Evolutionary conservation across 37 sponge, comb jelly and placozoan species (phyloP), one percentile per base, ranked within the genome.

Genomic region (Ianthella basta): DNA sequence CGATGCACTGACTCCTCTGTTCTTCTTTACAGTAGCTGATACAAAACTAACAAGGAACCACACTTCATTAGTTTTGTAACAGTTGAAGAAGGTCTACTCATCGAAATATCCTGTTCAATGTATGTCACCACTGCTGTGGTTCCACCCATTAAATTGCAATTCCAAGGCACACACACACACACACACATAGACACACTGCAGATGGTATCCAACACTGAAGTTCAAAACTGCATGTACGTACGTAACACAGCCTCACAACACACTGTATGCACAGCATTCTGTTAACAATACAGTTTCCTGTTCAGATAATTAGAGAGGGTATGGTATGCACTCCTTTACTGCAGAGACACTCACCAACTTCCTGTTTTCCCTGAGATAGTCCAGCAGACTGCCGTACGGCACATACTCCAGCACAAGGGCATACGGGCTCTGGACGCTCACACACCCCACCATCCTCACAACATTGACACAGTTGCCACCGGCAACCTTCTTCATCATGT

Each of bases 401-500:
- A 86, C 83, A 35, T 73, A 85, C 80, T 92, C 89, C 54, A 81
- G 29, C 34, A 86, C 74, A 0, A 92, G 81, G 38, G 79, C 85
- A 27, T 83, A 41, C 0, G 93, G 93, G 24, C 89, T 85, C 27
- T 81, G 81, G 24, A 67, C 19, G 15, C 89, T 92, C 56, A 92
- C 89, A 84, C 89, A 92, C 59, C 90, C 93, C 23, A 92, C 64
- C 87, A 89, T 81, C n/a, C 69, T 82, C 67, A 92, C 89, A 27
- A 92, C 64, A 44, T 93, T 87, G 61, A 23, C 34, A 50, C 77
- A 20, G 61, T 85, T 88, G 4, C 59, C 63, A 14, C 56, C 29
- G 18, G 82, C 36, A 30, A 87, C 86, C 59, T 38, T 54, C 60
- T 91, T 91, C 66, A 85, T 70, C 59, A 80, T 85, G n/a, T 80